These are phyloP conservation scores for Euproctis similis DNA, from an alignment of 2,888 invertebrate genomes.

Conservation along the genomic window DNA sequence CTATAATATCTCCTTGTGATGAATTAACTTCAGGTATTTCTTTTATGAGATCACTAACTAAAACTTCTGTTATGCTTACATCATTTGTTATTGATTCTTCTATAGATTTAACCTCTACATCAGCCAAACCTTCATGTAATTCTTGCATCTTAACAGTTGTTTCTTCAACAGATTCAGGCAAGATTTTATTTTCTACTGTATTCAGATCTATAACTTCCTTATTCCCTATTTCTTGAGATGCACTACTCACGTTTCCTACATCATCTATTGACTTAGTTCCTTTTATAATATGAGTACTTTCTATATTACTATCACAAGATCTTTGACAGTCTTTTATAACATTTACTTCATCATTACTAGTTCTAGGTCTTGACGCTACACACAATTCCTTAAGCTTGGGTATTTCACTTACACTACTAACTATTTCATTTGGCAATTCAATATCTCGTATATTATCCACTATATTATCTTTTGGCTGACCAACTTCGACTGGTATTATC, in stretches of 20 bases:
- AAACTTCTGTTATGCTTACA: slow-evolving; percentile 17
- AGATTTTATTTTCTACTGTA: slow-evolving; percentile 27
- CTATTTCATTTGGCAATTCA: slow-evolving; percentile 60
- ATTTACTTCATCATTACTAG: slow-evolving; percentile 60
- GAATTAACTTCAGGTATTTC: slow-evolving; percentile 12
- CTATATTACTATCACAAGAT: slow-evolving; percentile 61
- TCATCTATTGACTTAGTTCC: slow-evolving; percentile 67
- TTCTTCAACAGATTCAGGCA: slow-evolving; percentile 27
- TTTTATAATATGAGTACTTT: slow-evolving; percentile 54
- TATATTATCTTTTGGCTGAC: slow-evolving; percentile 23
- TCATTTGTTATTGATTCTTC: slow-evolving; percentile 8
- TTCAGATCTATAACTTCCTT: slow-evolving; percentile 24
- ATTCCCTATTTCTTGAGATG: slow-evolving; percentile 29
- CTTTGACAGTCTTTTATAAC: slow-evolving; percentile 62
- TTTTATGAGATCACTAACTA: slow-evolving; percentile 26
- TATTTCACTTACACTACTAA: slow-evolving; percentile 53
- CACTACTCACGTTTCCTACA: slow-evolving; percentile 32
- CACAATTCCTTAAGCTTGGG: slow-evolving; percentile 60
- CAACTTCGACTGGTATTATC: slow-evolving; percentile 26
- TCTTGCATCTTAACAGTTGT: slow-evolving; percentile 19
- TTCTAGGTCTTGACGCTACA: slow-evolving; percentile 59
- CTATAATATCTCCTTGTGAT: slow-evolving; percentile 15
- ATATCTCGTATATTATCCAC: slow-evolving; percentile 31
- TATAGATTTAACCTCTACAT: slow-evolving; percentile 7
- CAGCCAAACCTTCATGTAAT: slow-evolving; percentile 11